These are phyloP conservation scores for Chymomyza fuscimana DNA, from an alignment of 2,888 invertebrate species.

Conservation along the genomic window DNA sequence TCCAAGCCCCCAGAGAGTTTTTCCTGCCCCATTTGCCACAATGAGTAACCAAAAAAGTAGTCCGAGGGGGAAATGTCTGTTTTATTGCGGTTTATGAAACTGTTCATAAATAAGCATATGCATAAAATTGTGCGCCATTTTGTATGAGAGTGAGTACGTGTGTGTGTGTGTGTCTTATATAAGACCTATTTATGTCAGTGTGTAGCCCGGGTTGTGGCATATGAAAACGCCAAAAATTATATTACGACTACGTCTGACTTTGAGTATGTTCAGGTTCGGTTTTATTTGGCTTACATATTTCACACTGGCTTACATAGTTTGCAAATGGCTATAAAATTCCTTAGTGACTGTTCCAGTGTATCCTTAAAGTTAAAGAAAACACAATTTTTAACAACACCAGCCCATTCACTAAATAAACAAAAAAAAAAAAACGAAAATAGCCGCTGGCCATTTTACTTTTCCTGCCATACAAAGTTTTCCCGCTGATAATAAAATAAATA, in stretches of 20 bases:
- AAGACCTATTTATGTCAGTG: conserved; percentile 46
- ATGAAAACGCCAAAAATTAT: conserved; percentile 35
- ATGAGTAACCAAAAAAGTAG: conserved; percentile 17
- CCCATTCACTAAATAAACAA: neutral
- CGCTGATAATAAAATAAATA: conserved; percentile 44
- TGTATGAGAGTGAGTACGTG: neutral
- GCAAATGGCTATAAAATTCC: conserved; percentile 14
- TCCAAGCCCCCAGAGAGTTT: neutral
- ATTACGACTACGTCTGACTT: conserved; percentile 25
- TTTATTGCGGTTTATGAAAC: conserved; percentile 65
- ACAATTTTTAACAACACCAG: neutral
- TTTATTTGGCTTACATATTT: neutral
- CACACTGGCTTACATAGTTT: neutral
- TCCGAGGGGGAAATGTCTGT: conserved; percentile 45
- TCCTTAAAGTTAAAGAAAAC: conserved; percentile 15
- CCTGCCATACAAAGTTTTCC: conserved; percentile 31
- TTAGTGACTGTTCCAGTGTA: conserved; percentile 22
- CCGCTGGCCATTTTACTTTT: conserved; percentile 7
- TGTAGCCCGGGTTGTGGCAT: conserved; percentile 17
- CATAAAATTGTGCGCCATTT: neutral
- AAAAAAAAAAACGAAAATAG: neutral
- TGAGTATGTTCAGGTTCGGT: conserved; percentile 4
- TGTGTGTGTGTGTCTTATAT: conserved; percentile 24
- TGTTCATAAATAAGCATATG: conserved; percentile 65
- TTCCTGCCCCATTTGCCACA: conserved; percentile 12